Base-by-base conservation (phyloP, 2,888 invertebrate genomes). In the Disparrhopalites patrizii region DNA sequence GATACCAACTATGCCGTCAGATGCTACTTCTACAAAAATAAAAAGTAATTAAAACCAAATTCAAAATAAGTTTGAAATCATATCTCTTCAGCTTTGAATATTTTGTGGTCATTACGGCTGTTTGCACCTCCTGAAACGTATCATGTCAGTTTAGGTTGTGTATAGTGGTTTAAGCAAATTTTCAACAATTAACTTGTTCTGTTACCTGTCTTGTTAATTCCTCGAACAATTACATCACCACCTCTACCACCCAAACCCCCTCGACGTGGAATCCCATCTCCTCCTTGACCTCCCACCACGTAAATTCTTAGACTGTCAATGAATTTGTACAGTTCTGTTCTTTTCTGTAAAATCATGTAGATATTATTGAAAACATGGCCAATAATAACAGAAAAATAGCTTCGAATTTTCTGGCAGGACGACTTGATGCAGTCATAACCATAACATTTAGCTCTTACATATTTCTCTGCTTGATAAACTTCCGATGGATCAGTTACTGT, bases 231-330 rank as follows among this genome's bases (percentile, higher is more conserved):
- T 2, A 98, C 87, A 79, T 89, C 86, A 1, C 97, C 97, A 43
- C 97, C 97, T 78, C 88, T 86, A 0, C 97, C 97, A 10, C 97
- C 97, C 13, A 90, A 80, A 0, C 92, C 97, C 1, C 95, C 95
- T 79, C 86, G 92, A 77, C 88, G 88, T 1, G 88, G 88, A 23
- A 87, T 80, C 18, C 90, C 90, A 77, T 84, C 84, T 36, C 89
- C 90, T 10, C 97, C 97, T 27, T 85, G 81, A 2, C 97, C 97
- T 2, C 88, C 95, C 78, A 85, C 86, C 0, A 92, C 90, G 76
- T 86, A 84, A 40, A 97, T 78, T 70, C 89, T 83, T 27, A 96
- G 81, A 0, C 87, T 86, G 79, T 97, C 97, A 40, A 93, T 40
- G 31, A 68, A 68, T 30, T 40, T 43, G 3, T 28, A 47, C n/a